Percentiles rank a stretch among this genome's conserved stretches.
Evolutionary conservation across 2,797 vertebrate genomes (phyloP).

Genomic region (Pelodytes ibericus): DNA sequence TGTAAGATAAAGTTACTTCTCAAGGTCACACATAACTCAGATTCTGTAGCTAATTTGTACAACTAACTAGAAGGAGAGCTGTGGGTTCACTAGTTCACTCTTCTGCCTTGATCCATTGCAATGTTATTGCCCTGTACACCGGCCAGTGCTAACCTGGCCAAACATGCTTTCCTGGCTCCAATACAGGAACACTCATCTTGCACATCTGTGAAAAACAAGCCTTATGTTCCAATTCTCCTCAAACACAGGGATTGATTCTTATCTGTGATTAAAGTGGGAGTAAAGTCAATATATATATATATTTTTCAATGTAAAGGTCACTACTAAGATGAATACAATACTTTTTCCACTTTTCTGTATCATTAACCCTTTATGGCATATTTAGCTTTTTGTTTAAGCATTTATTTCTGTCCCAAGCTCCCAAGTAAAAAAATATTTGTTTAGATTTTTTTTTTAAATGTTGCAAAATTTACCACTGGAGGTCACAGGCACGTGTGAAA

Average conservation of each 20-base stretch:
- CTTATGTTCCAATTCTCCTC: neutral
- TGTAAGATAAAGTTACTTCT: neutral
- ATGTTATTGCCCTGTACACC: constrained; percentile 15
- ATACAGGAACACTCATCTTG: constrained; percentile 7
- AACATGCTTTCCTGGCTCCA: constrained; percentile 24
- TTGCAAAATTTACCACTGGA: too few relatives aligned
- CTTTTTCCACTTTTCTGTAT: too few relatives aligned
- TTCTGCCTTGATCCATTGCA: constrained; percentile 14
- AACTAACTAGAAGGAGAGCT: neutral
- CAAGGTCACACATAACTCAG: constrained; percentile 18
- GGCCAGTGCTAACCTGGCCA: constrained; percentile 20
- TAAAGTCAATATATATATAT: too few relatives aligned
- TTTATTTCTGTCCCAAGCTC: too few relatives aligned
- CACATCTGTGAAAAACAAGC: constrained; percentile 14
- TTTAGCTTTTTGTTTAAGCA: too few relatives aligned
- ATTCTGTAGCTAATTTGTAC: neutral
- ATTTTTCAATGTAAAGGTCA: too few relatives aligned
- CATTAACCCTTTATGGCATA: too few relatives aligned
- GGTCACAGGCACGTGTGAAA: too few relatives aligned
- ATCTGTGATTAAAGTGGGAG: too few relatives aligned
- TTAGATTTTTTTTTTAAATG: too few relatives aligned
- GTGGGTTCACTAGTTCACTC: constrained; percentile 2
- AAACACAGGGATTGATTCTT: neutral
- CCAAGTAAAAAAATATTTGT: too few relatives aligned
- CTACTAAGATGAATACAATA: too few relatives aligned